A percentile compares a stretch with the other conserved stretches of the same genome.
phyloP scores from a whole-genome alignment of 2,888 invertebrate species.

The Caradrina kadenii region DNA sequence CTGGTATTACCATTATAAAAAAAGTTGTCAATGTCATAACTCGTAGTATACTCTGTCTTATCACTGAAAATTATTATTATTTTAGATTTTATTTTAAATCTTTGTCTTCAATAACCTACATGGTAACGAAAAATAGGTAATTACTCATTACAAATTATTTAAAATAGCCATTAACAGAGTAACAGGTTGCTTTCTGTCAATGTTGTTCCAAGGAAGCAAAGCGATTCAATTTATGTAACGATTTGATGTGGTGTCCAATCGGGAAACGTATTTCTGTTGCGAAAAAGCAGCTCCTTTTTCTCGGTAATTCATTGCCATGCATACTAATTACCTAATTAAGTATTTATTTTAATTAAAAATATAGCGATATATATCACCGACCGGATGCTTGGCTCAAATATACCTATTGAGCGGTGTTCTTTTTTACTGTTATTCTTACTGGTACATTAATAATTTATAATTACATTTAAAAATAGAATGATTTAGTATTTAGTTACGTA shows the following conservation, averaged over 20 bases:
- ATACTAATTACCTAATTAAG: slow-evolving; percentile 13
- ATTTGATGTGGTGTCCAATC: not conserved
- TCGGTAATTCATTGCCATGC: not conserved
- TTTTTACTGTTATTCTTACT: too few relatives aligned
- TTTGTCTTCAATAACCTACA: not conserved
- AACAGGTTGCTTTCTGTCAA: slow-evolving; percentile 56
- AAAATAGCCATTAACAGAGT: slow-evolving; percentile 21
- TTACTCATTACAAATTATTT: slow-evolving; percentile 48
- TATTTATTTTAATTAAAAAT: slow-evolving; percentile 12
- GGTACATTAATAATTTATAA: too few relatives aligned
- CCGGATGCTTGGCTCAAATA: slow-evolving; percentile 2
- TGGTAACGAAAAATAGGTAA: slow-evolving; percentile 33
- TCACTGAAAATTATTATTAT: too few relatives aligned
- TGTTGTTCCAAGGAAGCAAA: slow-evolving; percentile 41
- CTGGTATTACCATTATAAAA: too few relatives aligned
- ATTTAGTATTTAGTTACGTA: too few relatives aligned
- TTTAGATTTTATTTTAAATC: too few relatives aligned
- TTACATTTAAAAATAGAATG: too few relatives aligned
- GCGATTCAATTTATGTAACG: slow-evolving; percentile 12
- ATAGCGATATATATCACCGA: not conserved
- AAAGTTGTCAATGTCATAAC: too few relatives aligned
- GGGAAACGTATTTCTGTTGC: not conserved
- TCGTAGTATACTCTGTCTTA: too few relatives aligned
- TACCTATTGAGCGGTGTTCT: too few relatives aligned
- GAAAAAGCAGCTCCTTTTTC: not conserved